A percentile compares a stretch with the other conserved stretches of the same genome.
These are phyloP conservation scores for Heliopora coerulea DNA, from an alignment of 92 coral and sea anemone genomes.

Conservation along the genomic window DNA sequence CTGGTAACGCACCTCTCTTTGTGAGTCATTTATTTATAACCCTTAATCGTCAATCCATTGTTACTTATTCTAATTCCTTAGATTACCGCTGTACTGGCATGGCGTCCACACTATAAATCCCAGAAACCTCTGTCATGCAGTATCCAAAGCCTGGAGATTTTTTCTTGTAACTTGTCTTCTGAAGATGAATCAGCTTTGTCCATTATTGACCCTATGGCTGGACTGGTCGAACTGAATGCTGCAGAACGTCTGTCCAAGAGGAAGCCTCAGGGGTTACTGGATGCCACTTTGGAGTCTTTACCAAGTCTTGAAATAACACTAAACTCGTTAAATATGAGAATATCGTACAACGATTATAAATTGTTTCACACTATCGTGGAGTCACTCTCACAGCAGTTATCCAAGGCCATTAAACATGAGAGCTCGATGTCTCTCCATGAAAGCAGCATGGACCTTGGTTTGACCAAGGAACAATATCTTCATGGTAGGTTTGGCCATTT, in stretches of 20 bases:
- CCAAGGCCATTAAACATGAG: constrained; percentile 81
- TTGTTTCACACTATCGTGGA: constrained; percentile 82
- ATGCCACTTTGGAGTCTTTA: constrained; percentile 74
- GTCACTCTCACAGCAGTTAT: constrained; percentile 86
- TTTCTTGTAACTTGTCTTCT: constrained; percentile 87
- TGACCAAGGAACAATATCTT: constrained; percentile 55
- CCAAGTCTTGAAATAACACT: constrained; percentile 82
- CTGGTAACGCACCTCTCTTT: too few species aligned
- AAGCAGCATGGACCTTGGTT: constrained; percentile 42
- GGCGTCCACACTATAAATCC: constrained; percentile 97
- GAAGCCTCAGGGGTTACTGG: constrained; percentile 78
- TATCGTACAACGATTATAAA: constrained; percentile 93
- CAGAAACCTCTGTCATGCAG: constrained; percentile 98
- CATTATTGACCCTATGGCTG: constrained; percentile 92
- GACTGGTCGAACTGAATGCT: constrained; percentile 86
- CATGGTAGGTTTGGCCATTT: constrained; percentile 63
- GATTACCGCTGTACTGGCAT: constrained; percentile 94
- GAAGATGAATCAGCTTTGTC: constrained; percentile 96
- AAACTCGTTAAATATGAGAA: constrained; percentile 84
- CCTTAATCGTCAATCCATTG: too few species aligned
- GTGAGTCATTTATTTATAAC: too few species aligned
- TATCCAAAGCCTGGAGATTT: constrained; percentile 87
- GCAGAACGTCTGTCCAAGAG: constrained; percentile 74
- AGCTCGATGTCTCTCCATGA: constrained; percentile 34
- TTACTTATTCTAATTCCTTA: constrained; percentile 21